Percentiles rank a stretch among this genome's conserved stretches.
These are phyloP conservation scores for Ahaetulla prasina DNA, from an alignment of 2,113 vertebrate genomes.

Conservation along the genomic window DNA sequence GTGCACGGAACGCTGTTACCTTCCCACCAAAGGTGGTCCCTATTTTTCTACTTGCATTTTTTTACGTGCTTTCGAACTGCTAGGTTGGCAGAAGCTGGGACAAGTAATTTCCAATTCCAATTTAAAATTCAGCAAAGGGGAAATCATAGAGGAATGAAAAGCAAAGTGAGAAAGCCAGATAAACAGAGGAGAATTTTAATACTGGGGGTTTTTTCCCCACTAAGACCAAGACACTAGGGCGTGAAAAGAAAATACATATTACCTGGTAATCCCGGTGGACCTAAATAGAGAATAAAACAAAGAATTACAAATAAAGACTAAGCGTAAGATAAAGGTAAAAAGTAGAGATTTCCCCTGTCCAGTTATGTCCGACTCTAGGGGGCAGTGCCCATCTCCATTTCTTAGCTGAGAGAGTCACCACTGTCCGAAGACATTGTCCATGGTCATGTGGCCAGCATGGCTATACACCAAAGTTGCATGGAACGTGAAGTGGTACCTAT, in stretches of 20 bases:
- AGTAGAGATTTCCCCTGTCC: neutral
- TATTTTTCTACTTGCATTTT: no score
- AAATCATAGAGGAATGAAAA: neutral
- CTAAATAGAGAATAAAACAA: conserved; percentile 65
- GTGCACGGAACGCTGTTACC: no score
- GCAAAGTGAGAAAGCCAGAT: neutral
- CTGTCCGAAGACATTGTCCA: no score
- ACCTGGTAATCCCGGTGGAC: conserved; percentile 90
- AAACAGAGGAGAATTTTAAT: neutral
- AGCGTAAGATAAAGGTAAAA: conserved; percentile 11
- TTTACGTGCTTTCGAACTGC: no score
- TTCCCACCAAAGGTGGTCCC: no score
- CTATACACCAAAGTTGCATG: neutral
- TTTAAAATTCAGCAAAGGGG: neutral
- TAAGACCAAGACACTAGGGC: neutral
- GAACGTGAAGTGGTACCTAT: neutral
- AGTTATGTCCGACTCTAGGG: neutral
- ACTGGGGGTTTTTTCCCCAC: neutral
- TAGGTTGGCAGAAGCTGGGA: no score
- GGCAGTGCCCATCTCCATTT: no score
- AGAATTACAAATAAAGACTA: neutral
- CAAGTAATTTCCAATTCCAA: neutral
- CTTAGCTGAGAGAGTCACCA: no score
- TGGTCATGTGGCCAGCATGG: no score
- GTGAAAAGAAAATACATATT: conserved; percentile 43